phyloP scores from a whole-genome alignment of 2,797 vertebrate species.

The Tinamus major region DNA sequence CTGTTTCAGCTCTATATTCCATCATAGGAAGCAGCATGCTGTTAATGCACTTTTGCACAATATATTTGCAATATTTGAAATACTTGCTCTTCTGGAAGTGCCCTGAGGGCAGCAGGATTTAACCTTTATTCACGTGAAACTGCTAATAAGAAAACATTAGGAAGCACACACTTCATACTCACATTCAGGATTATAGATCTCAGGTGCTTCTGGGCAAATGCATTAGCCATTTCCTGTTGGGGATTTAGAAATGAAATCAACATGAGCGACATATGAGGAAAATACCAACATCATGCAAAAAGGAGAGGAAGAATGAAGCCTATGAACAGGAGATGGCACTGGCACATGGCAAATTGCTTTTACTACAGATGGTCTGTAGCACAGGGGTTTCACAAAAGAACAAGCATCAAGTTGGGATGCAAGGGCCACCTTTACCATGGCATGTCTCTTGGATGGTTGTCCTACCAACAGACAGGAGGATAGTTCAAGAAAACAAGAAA shows the following conservation, averaged over 20 bases:
- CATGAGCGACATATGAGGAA: constrained; percentile 28
- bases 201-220: constrained; percentile 96
- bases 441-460: not conserved
- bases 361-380: not conserved
- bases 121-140: not conserved
- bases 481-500: not conserved
- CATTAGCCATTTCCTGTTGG: constrained; percentile 94
- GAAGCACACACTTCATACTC: constrained; percentile 47
- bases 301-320: not conserved
- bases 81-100: not conserved
- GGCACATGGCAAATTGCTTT: not conserved
- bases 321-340: not conserved
- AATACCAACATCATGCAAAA: not conserved
- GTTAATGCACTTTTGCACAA: not conserved
- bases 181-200: constrained; percentile 73
- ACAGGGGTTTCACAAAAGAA: constrained; percentile 21
- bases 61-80: constrained; percentile 2
- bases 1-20: constrained; percentile 1
- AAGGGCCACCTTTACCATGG: not conserved
- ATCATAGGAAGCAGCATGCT: not conserved
- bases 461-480: not conserved
- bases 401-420: constrained; percentile 6
- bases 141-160: not conserved
- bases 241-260: constrained; percentile 58
- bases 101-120: constrained; percentile 12